Conservation (phyloP, 2,113 vertebrate genomes). For the Perca fluviatilis region DNA sequence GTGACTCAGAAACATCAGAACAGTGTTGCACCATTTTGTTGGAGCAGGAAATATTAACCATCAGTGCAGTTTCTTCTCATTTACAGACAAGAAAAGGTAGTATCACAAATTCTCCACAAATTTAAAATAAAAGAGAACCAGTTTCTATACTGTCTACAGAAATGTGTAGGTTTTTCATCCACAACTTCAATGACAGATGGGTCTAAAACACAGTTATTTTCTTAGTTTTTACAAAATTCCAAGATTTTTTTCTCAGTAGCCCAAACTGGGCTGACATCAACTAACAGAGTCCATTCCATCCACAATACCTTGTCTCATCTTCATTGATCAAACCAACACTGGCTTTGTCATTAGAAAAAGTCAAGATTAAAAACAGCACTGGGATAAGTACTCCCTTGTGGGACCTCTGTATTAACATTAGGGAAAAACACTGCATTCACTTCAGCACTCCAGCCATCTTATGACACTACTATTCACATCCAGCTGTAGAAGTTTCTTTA, state of each 20-base stretch:
- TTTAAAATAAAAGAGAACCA: background rate
- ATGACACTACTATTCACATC: background rate
- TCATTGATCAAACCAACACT: background rate
- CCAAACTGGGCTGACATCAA: background rate
- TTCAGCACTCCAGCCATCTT: background rate
- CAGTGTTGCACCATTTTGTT: slow-evolving; percentile 13
- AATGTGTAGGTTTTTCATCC: background rate
- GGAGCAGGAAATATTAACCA: background rate
- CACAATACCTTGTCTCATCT: background rate
- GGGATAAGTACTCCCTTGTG: background rate
- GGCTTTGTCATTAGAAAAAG: background rate
- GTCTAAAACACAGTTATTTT: background rate
- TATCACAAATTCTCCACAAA: background rate
- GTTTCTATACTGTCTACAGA: background rate
- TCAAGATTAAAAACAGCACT: background rate
- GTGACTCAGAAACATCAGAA: slow-evolving; percentile 15
- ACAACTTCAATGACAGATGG: background rate
- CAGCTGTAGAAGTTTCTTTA: background rate
- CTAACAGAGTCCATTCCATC: background rate
- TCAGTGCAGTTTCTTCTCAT: background rate
- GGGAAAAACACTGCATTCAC: background rate
- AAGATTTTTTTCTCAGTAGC: background rate
- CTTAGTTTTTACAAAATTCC: background rate
- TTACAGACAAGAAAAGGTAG: background rate
- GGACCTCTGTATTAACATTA: background rate